These are phyloP conservation scores for Spisula solida DNA, from an alignment of 2,888 invertebrate genomes.

Conservation along the genomic window DNA sequence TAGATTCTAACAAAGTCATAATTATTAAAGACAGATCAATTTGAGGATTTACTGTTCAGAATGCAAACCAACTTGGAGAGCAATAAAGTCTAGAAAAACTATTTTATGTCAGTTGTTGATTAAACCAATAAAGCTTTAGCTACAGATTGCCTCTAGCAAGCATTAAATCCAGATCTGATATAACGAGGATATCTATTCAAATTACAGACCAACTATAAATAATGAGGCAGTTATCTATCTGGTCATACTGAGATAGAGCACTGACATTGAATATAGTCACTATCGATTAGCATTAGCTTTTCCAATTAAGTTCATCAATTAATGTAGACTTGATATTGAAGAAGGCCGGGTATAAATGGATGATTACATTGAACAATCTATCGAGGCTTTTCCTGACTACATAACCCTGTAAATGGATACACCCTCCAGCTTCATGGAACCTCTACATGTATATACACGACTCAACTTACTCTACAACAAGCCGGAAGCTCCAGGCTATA, in stretches of 20 bases:
- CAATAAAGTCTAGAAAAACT: background rate
- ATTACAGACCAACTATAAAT: slow-evolving; percentile 15
- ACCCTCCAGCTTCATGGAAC: slow-evolving; percentile 5
- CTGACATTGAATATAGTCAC: background rate
- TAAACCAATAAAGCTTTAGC: background rate
- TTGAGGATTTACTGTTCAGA: background rate
- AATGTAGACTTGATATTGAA: slow-evolving; percentile 33
- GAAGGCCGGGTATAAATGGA: slow-evolving; percentile 43
- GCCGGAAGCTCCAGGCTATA: slow-evolving; percentile 12
- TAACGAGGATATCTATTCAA: slow-evolving; percentile 21
- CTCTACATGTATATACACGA: slow-evolving; percentile 16
- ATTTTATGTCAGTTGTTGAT: background rate
- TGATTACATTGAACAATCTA: slow-evolving; percentile 44
- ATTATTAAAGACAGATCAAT: background rate
- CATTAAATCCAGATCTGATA: slow-evolving; percentile 7
- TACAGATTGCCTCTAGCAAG: background rate
- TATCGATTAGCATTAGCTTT: slow-evolving; percentile 15
- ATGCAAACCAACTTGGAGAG: background rate
- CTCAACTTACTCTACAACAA: background rate
- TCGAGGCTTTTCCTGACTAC: slow-evolving; percentile 31
- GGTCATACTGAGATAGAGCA: background rate
- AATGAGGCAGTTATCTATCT: slow-evolving; percentile 13
- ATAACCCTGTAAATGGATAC: slow-evolving; percentile 33
- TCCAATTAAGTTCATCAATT: slow-evolving; percentile 45
- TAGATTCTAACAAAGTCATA: too few relatives aligned